Evolutionary conservation across 2,113 vertebrate species (phyloP), one percentile per base, ranked within the genome.

Genomic region (Sander lucioperca): DNA sequence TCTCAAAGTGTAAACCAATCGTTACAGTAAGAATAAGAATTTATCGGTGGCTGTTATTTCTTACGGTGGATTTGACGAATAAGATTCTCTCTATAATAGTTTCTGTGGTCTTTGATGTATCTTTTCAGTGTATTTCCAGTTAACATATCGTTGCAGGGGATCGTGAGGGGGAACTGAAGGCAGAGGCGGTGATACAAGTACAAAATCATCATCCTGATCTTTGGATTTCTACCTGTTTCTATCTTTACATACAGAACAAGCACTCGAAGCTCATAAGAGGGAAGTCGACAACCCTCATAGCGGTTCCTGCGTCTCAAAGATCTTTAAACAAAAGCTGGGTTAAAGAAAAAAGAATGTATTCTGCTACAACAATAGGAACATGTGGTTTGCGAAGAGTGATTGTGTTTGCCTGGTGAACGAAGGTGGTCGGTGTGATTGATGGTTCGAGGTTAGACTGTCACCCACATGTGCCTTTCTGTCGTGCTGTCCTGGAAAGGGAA

Each of bases 391-490:
- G 69, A 71, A 66, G 70, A 36, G 74, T 57, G 70, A 30, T 48
- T 84, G 84, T 36, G 64, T 83, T 83, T 50, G 77, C 65, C 48
- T 65, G 81, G 70, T 61, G 82, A 78, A 25, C 12, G 2, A 50
- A 43, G 76, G 62, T 64, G 85, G 47, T 61, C 25, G 57, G 61
- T 79, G 53, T 11, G 66, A 70, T 27, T 75, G 76, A 57, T 47
- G 71, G 59, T 30, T 36, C 19, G 84, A 77, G 53, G 74, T 78
- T 73, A 43, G 88, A 84, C 56, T 58, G 82, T 92, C 89, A 86
- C 83, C 89, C 90, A 90, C 90, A 88, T 88, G 93, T 94, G 94
- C 94, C 94, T 94, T 94, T 91, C 79, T 88, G 90, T 90, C 85
- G 86, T 73, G 88, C 70, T 78, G 80, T 76, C 75, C 74, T 75